phyloP scores from a whole-genome alignment of 2,113 vertebrate genomes.

The Bos indicus region DNA sequence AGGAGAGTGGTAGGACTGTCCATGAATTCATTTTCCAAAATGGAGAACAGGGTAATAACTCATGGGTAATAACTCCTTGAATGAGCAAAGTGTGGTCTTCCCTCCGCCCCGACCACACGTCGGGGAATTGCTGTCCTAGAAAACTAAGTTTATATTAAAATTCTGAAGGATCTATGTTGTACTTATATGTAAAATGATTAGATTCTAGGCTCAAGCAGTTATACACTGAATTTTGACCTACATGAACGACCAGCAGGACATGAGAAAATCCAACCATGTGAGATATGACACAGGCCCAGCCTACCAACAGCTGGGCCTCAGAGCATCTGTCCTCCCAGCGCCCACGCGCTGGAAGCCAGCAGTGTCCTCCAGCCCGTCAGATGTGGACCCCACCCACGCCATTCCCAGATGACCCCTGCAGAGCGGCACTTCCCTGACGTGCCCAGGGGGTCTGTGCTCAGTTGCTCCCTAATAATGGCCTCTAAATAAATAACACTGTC shows the following conservation, averaged over 20 bases:
- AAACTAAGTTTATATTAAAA: neutral
- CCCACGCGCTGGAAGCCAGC: neutral
- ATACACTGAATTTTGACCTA: neutral
- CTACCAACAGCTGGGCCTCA: neutral
- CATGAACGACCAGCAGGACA: neutral
- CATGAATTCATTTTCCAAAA: neutral
- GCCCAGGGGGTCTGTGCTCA: neutral
- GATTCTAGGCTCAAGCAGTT: neutral
- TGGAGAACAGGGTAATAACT: neutral
- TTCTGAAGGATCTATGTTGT: neutral
- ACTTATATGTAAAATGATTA: neutral
- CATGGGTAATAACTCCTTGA: neutral
- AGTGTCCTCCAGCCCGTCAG: neutral
- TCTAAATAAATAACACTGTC: neutral
- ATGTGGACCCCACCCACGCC: neutral
- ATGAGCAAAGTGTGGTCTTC: neutral
- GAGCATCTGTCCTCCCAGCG: neutral
- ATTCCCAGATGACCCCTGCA: neutral
- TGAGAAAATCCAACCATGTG: neutral
- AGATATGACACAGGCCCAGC: neutral
- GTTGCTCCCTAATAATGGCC: neutral
- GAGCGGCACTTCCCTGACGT: neutral
- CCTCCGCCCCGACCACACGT: accelerated
- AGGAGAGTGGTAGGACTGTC: too few species aligned
- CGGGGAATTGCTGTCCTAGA: neutral